Evolutionary conservation across 2,797 vertebrate species (phyloP), one percentile per base, ranked within the genome.

Genomic region (Notolabrus celidotus): DNA sequence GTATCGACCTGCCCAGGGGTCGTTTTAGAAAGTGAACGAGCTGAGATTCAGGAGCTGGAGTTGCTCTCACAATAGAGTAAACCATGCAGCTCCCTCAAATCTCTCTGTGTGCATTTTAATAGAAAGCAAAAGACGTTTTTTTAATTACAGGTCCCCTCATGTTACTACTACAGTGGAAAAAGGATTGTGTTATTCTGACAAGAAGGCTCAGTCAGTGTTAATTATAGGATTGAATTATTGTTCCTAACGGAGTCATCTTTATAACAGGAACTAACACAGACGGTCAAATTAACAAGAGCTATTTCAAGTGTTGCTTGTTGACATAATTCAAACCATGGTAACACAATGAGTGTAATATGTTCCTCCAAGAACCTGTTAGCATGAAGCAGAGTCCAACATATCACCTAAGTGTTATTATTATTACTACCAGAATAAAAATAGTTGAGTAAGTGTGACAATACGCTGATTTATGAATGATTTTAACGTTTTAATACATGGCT

Each of bases 271-370:
- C 22, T 57, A 56, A 57, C 69, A 71, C 53, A 34, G n/a, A 22
- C 65, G 43, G n/a, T 75, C 20, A 66, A 67, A 82, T 74, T 45
- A 66, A 63, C 41, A 33, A 63, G 1, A 68, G 14, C 41, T 62
- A 62, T 71, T 58, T 63, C 5, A 75, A 70, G 42, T 54, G 41
- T 20, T 49, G 19, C 10, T 52, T 31, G 19, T 41, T 67, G 50
- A 68, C 27, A 57, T 10, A 41, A 51, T 33, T 80, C 50, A 50
- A 3, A 55, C 19, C 19, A 19, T 2, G 45, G 46, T 34, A 41
- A 14, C 42, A 38, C 10, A 11, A 20, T 46, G 31, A 58, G 12
- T 34, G 1, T 38, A 22, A 47, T 52, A 31, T n/a, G 19, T 65
- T 7, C 12, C 33, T 71, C 17, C 43, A 43, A 31, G 16, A 60